Conservation (phyloP, 1,140 invertebrate genomes). For the Caenorhabditis briggsae region DNA sequence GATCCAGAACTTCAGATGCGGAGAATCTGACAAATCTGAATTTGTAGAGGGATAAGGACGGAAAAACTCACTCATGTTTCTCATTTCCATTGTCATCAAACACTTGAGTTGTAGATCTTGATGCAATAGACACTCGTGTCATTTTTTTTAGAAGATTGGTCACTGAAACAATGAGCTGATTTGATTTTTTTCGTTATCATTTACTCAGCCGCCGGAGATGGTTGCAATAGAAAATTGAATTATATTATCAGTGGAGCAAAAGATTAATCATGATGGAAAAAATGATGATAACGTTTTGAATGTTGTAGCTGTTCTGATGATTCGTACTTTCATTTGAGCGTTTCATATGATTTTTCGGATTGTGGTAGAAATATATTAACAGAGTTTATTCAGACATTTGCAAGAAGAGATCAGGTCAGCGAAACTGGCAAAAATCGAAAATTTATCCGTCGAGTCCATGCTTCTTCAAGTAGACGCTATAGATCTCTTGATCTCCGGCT, state of each 20-base stretch:
- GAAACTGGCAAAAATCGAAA: not conserved
- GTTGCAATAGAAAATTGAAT: not conserved
- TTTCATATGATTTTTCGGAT: no score
- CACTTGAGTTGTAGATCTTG: not conserved
- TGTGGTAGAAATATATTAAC: no score
- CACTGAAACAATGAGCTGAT: not conserved
- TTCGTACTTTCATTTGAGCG: no score
- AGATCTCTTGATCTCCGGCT: not conserved
- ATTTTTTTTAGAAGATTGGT: not conserved
- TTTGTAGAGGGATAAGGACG: not conserved
- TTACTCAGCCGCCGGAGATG: no score
- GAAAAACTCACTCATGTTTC: slow-evolving; percentile 14
- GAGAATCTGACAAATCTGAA: not conserved
- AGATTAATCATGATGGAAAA: not conserved
- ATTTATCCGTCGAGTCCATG: not conserved
- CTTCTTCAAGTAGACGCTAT: not conserved
- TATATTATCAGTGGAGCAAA: not conserved
- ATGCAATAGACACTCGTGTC: not conserved
- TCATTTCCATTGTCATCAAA: slow-evolving; percentile 24
- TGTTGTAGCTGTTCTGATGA: no score
- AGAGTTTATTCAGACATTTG: no score
- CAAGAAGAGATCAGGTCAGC: no score
- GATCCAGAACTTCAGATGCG: slow-evolving; percentile 1
- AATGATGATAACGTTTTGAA: not conserved
- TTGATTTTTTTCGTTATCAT: not conserved